Evolutionary conservation across 2,888 invertebrate genomes (phyloP).

Genomic region (Acanthosoma haemorrhoidale): DNA sequence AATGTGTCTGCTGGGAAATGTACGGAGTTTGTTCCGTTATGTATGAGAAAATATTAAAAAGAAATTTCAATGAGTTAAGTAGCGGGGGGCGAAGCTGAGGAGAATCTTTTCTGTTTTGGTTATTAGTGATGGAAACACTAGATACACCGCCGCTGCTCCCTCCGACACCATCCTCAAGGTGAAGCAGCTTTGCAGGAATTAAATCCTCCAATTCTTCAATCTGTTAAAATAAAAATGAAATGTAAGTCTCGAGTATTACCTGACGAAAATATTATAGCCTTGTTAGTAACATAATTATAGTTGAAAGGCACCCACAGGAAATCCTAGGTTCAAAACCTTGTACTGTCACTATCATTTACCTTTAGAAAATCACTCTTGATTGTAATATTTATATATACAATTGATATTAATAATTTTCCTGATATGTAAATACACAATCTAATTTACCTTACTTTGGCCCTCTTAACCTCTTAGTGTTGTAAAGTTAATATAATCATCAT

Average conservation of each 20-base stretch:
- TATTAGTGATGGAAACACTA: too few species aligned
- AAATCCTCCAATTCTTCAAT: constrained; percentile 38
- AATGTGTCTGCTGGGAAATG: constrained; percentile 75
- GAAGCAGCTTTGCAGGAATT: constrained; percentile 41
- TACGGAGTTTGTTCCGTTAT: constrained; percentile 67
- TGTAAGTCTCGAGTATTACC: too few species aligned
- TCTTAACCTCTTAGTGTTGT: too few species aligned
- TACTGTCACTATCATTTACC: neutral
- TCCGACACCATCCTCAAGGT: constrained; percentile 37
- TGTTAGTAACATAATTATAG: neutral
- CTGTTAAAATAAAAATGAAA: neutral
- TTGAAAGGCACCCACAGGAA: neutral
- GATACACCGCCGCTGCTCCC: neutral
- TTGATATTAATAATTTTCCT: too few species aligned
- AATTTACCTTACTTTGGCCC: too few species aligned
- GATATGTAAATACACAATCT: too few species aligned
- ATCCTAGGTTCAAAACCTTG: too few species aligned
- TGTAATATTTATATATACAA: neutral
- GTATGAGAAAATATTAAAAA: constrained; percentile 67
- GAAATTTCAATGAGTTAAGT: constrained; percentile 58
- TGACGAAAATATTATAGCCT: neutral
- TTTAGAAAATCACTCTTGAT: neutral
- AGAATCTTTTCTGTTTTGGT: neutral
- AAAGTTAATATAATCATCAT: too few species aligned
- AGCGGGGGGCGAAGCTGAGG: constrained; percentile 58